Evolutionary conservation across 2,888 invertebrate species (phyloP).

Genomic region (Laothoe populi): DNA sequence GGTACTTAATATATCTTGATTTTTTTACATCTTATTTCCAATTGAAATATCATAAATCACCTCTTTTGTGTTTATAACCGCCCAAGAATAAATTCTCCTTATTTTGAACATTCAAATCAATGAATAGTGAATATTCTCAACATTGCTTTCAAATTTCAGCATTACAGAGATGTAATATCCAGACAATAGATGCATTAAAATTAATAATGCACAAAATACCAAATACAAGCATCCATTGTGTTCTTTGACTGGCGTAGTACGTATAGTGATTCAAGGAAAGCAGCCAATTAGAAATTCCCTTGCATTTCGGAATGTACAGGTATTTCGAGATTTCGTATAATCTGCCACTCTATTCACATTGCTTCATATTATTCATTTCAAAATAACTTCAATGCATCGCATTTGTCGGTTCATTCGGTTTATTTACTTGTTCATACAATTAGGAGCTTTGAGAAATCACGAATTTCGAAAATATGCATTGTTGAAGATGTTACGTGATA

Average conservation of each 20-base stretch:
- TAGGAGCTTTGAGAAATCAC: too few species aligned
- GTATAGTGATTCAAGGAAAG: conserved; percentile 1
- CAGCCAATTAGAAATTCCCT: background rate
- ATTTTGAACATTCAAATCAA: background rate
- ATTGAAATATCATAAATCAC: too few species aligned
- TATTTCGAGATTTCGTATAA: background rate
- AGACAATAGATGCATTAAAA: background rate
- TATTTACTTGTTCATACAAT: too few species aligned
- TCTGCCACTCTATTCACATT: background rate
- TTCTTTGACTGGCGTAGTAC: conserved; percentile 2
- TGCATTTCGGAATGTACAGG: conserved; percentile 6
- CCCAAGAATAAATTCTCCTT: too few species aligned
- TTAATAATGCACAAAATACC: background rate
- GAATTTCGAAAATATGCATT: too few species aligned
- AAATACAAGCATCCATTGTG: conserved; percentile 3
- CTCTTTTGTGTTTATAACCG: too few species aligned
- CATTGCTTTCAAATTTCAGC: background rate
- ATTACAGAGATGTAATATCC: background rate
- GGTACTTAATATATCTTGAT: too few species aligned
- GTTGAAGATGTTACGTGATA: too few species aligned
- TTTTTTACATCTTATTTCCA: too few species aligned
- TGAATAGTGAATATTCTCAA: background rate
- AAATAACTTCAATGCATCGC: background rate
- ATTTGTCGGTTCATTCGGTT: background rate
- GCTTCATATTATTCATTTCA: background rate